Conservation (phyloP, 2,888 invertebrate genomes). For the Clistopyga incitator region DNA sequence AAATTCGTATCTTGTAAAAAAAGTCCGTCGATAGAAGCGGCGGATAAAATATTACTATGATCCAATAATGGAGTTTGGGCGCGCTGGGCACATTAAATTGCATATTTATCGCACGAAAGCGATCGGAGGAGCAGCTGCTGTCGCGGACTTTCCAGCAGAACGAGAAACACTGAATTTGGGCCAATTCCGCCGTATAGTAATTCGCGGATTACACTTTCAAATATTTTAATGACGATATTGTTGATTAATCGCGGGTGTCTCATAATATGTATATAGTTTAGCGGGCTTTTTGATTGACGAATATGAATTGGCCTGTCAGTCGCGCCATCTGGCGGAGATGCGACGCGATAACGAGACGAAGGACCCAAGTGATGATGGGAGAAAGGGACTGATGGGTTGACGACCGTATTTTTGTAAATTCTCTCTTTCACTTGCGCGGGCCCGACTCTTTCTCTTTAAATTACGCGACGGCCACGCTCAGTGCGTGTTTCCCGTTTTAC, state of each 20-base stretch:
- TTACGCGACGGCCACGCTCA: not conserved
- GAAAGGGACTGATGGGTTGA: slow-evolving; percentile 4
- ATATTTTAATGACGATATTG: not conserved
- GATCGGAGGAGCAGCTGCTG: slow-evolving; percentile 60
- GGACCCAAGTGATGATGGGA: not conserved
- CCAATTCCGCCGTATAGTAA: slow-evolving; percentile 27
- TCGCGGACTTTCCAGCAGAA: slow-evolving; percentile 54
- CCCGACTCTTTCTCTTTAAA: slow-evolving; percentile 5
- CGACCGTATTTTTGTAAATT: not conserved
- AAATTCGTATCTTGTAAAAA: too few species aligned
- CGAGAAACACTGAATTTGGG: slow-evolving; percentile 39
- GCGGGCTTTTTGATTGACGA: not conserved
- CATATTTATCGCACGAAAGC: slow-evolving; percentile 55
- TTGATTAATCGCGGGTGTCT: not conserved
- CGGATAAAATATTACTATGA: not conserved
- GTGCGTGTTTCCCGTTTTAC: not conserved
- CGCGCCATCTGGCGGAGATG: not conserved
- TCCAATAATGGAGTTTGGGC: slow-evolving; percentile 1
- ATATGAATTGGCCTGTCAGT: not conserved
- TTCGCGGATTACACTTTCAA: slow-evolving; percentile 32
- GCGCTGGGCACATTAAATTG: slow-evolving; percentile 45
- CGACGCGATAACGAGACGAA: not conserved
- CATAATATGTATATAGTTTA: not conserved
- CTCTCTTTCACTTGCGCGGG: not conserved
- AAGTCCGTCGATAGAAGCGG: too few species aligned